A percentile compares a stretch with the other conserved stretches of the same genome.
These are phyloP conservation scores for Tachuris rubrigastra DNA, from an alignment of 2,113 vertebrate species.

Conservation along the genomic window DNA sequence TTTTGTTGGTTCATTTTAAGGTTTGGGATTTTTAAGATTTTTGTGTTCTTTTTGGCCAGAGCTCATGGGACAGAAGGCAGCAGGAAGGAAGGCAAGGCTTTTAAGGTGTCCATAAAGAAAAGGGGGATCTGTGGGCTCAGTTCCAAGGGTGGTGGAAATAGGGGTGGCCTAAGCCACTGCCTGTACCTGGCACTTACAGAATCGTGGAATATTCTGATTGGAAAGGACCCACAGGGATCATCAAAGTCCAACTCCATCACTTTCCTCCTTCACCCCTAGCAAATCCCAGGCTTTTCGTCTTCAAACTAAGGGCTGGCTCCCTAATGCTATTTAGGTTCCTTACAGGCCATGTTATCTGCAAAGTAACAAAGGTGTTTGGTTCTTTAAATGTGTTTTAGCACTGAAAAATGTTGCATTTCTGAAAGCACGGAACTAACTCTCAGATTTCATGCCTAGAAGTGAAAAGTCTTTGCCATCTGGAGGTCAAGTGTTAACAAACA, in stretches of 20 bases:
- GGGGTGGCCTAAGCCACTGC: background rate
- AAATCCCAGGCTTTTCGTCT: background rate
- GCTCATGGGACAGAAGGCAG: background rate
- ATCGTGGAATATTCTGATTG: background rate
- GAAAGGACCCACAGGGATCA: background rate
- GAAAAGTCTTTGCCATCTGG: background rate
- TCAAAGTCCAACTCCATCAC: background rate
- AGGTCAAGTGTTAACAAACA: background rate
- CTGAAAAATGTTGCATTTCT: background rate
- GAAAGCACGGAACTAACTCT: background rate
- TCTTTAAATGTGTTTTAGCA: background rate
- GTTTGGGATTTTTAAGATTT: background rate
- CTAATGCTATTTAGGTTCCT: background rate
- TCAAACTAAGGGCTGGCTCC: background rate
- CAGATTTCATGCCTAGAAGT: background rate
- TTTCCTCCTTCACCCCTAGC: background rate
- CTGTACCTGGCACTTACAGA: fast-evolving
- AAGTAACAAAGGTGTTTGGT: background rate
- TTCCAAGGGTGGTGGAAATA: background rate
- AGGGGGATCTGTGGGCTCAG: background rate
- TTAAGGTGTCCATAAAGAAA: background rate
- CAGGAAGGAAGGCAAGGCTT: background rate
- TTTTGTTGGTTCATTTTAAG: background rate
- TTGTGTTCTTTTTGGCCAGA: background rate
- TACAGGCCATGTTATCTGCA: background rate